A percentile compares a stretch with the other conserved stretches of the same genome.
These are phyloP conservation scores for Eumerus sabulonum DNA, from an alignment of 2,888 invertebrate species.

Conservation along the genomic window DNA sequence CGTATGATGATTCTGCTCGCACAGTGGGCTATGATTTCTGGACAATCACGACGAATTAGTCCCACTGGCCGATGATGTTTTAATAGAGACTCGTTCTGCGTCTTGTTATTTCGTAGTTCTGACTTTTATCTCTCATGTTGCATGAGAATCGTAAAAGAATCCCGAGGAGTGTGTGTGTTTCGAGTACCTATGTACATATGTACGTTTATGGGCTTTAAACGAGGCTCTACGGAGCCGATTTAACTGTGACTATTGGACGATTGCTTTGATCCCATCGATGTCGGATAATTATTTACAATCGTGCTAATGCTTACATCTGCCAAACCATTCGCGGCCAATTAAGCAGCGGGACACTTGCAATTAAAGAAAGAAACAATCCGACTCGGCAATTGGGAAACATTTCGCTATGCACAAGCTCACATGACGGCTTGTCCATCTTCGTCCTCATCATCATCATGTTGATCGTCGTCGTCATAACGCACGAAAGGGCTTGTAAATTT, in stretches of 20 bases:
- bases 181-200: too few relatives aligned
- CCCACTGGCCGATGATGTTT: slow-evolving; percentile 56
- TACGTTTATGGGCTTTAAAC: too few relatives aligned
- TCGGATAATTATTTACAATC: too few relatives aligned
- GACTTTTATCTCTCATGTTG: background rate
- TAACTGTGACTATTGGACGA: too few relatives aligned
- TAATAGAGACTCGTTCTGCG: slow-evolving; percentile 30
- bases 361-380: slow-evolving; percentile 28
- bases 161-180: too few relatives aligned
- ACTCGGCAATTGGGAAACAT: slow-evolving; percentile 10
- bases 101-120: too few relatives aligned
- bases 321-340: slow-evolving; percentile 10
- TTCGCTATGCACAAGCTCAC: slow-evolving; percentile 13
- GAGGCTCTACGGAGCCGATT: too few relatives aligned
- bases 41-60: slow-evolving; percentile 65
- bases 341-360: slow-evolving; percentile 56
- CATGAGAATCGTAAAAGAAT: background rate
- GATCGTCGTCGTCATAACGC: slow-evolving; percentile 25
- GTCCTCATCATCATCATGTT: background rate
- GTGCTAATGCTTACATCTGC: too few relatives aligned
- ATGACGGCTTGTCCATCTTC: slow-evolving; percentile 8
- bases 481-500: slow-evolving; percentile 27
- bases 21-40: slow-evolving; percentile 61
- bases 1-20: slow-evolving; percentile 44
- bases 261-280: too few relatives aligned